Evolutionary conservation across 2,888 invertebrate genomes (phyloP), one percentile per base, ranked within the genome.

Genomic region (Tetrapedia diversipes): DNA sequence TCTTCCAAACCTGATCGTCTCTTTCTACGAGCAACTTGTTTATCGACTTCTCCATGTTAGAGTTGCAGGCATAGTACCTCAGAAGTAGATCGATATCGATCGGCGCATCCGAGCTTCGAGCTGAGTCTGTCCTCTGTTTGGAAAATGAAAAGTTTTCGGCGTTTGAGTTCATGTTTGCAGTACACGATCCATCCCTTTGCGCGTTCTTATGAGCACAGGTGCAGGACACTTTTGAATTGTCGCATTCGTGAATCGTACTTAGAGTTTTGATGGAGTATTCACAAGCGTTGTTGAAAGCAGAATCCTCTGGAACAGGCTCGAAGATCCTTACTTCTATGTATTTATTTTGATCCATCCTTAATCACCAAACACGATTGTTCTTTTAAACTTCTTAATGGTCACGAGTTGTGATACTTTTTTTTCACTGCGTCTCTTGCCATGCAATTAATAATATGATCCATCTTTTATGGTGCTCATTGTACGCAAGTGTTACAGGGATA

Each of bases 41-140:
- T 37, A 77, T 78, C 7, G 78, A 72, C 4, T 67, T 72, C 2
- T 77, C 63, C 78, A 78, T 77, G 24, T 37, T 54, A 0, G 78
- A 66, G 10, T 59, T 78, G 49, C 72, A 49, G 7, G 78, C 78
- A 16, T 78, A 78, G 10, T 57, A 47, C 2, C 71, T 51, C 19
- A 78, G 24, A 0, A 78, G 59, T 4, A 77, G 19, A 16, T 77
- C 77, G 4, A 78, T 76, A 14, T 78, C 77, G 1, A 78, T 29
- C 0, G 59, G 34, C 3, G 10, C 2, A 2, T 29, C 22, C 0
- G 19, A 27, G 11, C 39, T 34, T 27, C 32, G 29, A 4, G 24
- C 14, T 7, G 49, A 49, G 11, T 56, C 41, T 4, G 16, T 1
- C 6, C 11, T 37, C 11, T 37, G 22, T 4, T 49, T n/a, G 0